phyloP scores from a whole-genome alignment of 2,113 vertebrate species.

The Herpetotheres cachinnans region DNA sequence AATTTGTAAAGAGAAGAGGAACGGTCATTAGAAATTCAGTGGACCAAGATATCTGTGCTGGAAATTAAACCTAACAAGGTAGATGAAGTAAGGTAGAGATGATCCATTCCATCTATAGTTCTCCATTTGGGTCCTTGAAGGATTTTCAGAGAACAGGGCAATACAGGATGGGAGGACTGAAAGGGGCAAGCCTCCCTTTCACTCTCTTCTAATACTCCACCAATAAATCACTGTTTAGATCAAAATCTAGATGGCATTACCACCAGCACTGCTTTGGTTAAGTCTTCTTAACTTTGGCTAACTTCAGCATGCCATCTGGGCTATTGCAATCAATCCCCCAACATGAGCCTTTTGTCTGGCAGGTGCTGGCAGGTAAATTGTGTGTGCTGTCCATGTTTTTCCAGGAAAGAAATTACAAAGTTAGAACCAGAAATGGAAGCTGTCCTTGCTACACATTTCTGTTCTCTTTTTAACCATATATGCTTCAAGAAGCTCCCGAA shows the following conservation, averaged over 20 bases:
- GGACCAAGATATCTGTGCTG: neutral
- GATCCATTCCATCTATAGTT: neutral
- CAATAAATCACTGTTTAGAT: neutral
- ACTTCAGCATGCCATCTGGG: neutral
- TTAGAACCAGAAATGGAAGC: neutral
- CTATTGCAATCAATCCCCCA: neutral
- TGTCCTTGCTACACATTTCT: neutral
- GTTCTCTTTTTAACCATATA: neutral
- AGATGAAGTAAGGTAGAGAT: neutral
- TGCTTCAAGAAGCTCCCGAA: neutral
- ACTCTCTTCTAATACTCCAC: neutral
- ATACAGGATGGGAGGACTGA: neutral
- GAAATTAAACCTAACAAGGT: neutral
- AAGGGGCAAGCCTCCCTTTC: neutral
- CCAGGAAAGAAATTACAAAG: neutral
- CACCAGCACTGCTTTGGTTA: neutral
- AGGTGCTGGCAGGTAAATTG: neutral
- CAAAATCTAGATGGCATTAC: neutral
- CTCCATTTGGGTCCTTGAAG: neutral
- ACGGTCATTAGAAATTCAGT: neutral
- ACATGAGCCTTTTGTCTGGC: neutral
- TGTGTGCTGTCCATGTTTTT: neutral
- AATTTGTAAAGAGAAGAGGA: neutral
- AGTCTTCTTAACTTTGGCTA: neutral
- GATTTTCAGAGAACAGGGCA: neutral